These are phyloP conservation scores for Catalaphyllia jardinei DNA, from an alignment of 64 coral and sea anemone genomes.

Conservation along the genomic window DNA sequence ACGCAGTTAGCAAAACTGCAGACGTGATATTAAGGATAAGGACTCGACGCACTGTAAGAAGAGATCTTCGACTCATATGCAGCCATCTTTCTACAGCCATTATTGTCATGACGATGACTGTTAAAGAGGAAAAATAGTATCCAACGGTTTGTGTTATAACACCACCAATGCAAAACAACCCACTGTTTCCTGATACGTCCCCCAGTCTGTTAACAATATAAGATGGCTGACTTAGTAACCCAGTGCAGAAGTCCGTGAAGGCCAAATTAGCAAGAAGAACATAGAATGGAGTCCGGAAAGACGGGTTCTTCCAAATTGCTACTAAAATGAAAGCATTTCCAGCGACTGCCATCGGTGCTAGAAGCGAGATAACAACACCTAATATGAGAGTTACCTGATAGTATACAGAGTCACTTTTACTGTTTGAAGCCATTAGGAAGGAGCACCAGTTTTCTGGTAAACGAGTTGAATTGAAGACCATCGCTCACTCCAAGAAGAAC, in stretches of 20 bases:
- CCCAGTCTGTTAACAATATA: neutral
- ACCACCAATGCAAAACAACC: neutral
- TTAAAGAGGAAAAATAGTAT: neutral
- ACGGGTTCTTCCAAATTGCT: slow-evolving; percentile 1
- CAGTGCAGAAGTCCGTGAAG: neutral
- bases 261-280: slow-evolving; percentile 12
- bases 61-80: neutral
- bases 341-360: neutral
- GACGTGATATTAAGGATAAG: neutral
- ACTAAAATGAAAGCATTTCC: neutral
- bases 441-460: neutral
- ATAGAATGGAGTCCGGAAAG: neutral
- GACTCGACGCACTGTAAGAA: neutral
- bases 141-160: neutral
- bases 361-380: neutral
- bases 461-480: neutral
- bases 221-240: neutral
- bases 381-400: neutral
- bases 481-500: neutral
- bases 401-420: neutral
- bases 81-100: neutral
- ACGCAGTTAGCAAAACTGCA: too few species aligned
- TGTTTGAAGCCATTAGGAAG: neutral
- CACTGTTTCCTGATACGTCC: neutral
- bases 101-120: neutral